Evolutionary conservation across 2,888 invertebrate genomes (phyloP).

Genomic region (Pocota personata): DNA sequence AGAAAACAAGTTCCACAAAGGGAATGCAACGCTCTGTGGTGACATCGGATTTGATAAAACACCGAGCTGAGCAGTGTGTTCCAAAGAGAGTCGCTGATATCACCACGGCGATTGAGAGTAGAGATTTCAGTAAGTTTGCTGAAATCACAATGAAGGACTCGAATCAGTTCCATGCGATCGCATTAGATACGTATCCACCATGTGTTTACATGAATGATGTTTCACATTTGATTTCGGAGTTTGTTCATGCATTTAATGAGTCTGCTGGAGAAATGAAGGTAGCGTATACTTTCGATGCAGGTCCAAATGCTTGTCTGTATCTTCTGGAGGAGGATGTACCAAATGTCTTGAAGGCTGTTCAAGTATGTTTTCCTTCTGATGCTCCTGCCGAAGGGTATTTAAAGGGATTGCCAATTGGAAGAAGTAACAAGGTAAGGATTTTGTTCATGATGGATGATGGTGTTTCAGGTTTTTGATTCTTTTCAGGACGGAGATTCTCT

Average conservation of each 20-base stretch:
- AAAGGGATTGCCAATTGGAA: constrained; percentile 84
- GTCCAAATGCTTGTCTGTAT: constrained; percentile 97
- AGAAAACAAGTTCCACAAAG: constrained; percentile 92
- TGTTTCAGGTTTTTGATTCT: not conserved
- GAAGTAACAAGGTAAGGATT: constrained; percentile 1
- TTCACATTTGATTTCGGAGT: constrained; percentile 90
- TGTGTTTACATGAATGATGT: constrained; percentile 95
- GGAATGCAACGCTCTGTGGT: constrained; percentile 93
- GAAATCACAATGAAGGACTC: constrained; percentile 98
- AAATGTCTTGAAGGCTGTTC: constrained; percentile 87
- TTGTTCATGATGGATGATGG: not conserved
- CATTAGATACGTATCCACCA: constrained; percentile 97
- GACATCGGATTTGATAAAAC: constrained; percentile 92
- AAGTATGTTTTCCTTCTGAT: constrained; percentile 88
- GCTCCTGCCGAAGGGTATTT: constrained; percentile 83
- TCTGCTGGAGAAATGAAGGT: constrained; percentile 87
- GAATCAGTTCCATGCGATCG: constrained; percentile 97
- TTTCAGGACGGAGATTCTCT: constrained; percentile 50
- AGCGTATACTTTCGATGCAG: constrained; percentile 99
- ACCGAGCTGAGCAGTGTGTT: constrained; percentile 89
- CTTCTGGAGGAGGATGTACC: constrained; percentile 90
- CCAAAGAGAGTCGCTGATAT: constrained; percentile 86
- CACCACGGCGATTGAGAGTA: constrained; percentile 84
- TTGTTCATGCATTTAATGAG: constrained; percentile 93
- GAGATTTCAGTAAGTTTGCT: constrained; percentile 93